Conservation (phyloP, 1,140 invertebrate genomes). For the Neotoxoptera formosana region DNA sequence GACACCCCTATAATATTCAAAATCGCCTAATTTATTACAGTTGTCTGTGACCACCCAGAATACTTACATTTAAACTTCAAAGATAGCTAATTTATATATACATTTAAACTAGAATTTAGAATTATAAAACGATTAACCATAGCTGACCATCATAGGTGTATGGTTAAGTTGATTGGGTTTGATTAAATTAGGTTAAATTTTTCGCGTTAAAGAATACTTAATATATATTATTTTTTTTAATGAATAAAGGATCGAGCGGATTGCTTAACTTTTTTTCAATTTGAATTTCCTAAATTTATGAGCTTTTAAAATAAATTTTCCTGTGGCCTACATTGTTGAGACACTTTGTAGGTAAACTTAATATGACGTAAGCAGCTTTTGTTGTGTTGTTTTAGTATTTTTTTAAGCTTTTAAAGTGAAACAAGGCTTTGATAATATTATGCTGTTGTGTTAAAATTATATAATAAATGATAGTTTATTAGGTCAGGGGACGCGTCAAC, state of each 20-base stretch:
- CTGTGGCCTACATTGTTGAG: background rate
- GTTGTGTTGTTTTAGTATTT: background rate
- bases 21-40: background rate
- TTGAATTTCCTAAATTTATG: no score
- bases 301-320: background rate
- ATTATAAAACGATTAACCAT: background rate
- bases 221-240: background rate
- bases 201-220: background rate
- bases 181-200: background rate
- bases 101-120: background rate
- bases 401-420: background rate
- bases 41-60: background rate
- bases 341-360: background rate
- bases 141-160: background rate
- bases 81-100: background rate
- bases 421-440: background rate
- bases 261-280: background rate
- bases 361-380: background rate
- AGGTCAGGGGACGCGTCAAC: background rate
- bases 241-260: background rate
- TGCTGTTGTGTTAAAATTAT: background rate
- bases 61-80: background rate
- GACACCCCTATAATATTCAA: slow-evolving; percentile 8
- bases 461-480: background rate
- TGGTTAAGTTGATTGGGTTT: background rate